Evolutionary conservation across 2,797 vertebrate genomes (phyloP), one percentile per base, ranked within the genome.

Genomic region (Natrix natrix): DNA sequence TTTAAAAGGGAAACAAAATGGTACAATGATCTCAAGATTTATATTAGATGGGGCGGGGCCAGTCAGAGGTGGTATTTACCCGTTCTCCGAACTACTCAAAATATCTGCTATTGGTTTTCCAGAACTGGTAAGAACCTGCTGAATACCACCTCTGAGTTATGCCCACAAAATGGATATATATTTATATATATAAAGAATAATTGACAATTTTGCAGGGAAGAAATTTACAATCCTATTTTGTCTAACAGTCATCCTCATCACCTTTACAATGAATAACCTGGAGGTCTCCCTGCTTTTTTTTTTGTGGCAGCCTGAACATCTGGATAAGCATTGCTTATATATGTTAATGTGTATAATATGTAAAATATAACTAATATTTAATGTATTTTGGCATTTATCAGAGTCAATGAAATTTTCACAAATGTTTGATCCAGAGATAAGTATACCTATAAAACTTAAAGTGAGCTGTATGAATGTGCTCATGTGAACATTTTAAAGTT

Each of bases 401-500:
- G 56, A 88, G 20, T 56, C 24, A 14, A 83, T 74, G n/a, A 28
- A 87, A 87, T 52, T 32, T 69, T 56, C 28, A 54, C 26, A 37
- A 56, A n/a, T n/a, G n/a, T 90, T 69, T 74, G 10, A 32, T 55
- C 1, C 20, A 83, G 3, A 83, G 37, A 22, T 48, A 83, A 83
- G 37, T 83, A 83, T 48, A 48, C 17, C 74, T 83, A 83, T 48
- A 48, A 83, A 48, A 48, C 37, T 12, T 83, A 48, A 83, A 83
- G 20, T 24, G 74, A 83, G 10, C 74, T 83, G 20, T 48, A 24
- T 83, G 74, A 24, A 83, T 83, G 20, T 83, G 37, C 74, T 83
- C 74, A 83, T 48, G 52, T 61, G 94, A 91, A 91, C 78, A 61
- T 94, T 95, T 93, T 95, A 88, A 93, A 95, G 94, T 96, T 96